phyloP scores from a whole-genome alignment of 2,888 invertebrate genomes.

The Thera britannica region DNA sequence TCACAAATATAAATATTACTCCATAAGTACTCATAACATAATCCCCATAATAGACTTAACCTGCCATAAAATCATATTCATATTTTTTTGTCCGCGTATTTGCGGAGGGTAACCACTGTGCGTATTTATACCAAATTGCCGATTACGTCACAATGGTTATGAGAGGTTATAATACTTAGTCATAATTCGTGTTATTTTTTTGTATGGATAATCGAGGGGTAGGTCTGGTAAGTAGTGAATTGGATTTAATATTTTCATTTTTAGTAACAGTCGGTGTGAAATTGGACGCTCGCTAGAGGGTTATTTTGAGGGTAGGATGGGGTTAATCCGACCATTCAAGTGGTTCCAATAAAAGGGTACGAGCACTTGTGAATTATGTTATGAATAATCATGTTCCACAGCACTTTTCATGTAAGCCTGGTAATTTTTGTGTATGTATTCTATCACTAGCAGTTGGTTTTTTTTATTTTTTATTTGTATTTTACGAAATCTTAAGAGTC shows the following conservation, averaged over 20 bases:
- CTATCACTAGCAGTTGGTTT: too few relatives aligned
- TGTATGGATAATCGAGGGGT: conserved; percentile 75
- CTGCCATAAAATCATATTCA: conserved; percentile 83
- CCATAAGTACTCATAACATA: conserved; percentile 77
- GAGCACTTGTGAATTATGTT: conserved; percentile 45
- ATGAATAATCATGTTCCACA: conserved; percentile 24
- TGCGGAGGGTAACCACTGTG: conserved; percentile 69
- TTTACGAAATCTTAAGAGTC: too few relatives aligned
- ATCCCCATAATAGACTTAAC: conserved; percentile 83
- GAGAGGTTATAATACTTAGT: conserved; percentile 75
- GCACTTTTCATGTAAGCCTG: conserved; percentile 8
- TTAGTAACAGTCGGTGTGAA: conserved; percentile 81
- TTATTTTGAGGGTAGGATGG: conserved; percentile 60
- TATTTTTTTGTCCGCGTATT: conserved; percentile 68
- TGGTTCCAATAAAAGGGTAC: conserved; percentile 56
- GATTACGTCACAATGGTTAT: conserved; percentile 75
- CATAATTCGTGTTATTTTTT: conserved; percentile 78
- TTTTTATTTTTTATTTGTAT: too few relatives aligned
- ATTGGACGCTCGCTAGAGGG: conserved; percentile 80
- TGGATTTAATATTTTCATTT: conserved; percentile 84
- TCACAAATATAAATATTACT: conserved; percentile 80
- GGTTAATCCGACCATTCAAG: conserved; percentile 70
- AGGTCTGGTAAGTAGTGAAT: conserved; percentile 72
- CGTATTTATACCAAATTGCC: conserved; percentile 71
- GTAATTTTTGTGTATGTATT: neutral